These are phyloP conservation scores for Ganaspis sp. DNA, from an alignment of 1,140 invertebrate genomes.

Conservation along the genomic window DNA sequence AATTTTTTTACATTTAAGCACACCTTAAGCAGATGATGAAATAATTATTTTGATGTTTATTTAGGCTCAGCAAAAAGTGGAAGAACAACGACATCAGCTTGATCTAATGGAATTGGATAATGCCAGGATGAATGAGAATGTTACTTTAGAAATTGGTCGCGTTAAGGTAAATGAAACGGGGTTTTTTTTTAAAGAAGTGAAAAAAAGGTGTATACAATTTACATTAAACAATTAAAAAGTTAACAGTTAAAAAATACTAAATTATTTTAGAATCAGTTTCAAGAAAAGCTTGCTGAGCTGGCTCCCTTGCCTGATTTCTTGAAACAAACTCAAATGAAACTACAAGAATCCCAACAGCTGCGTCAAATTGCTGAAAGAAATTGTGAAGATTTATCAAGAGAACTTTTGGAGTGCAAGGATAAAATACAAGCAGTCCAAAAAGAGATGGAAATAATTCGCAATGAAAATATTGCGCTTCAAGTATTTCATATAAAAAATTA, in stretches of 20 bases:
- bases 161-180: too few relatives aligned
- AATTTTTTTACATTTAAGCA: too few relatives aligned
- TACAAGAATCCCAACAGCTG: slow-evolving; percentile 83
- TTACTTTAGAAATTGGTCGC: slow-evolving; percentile 84
- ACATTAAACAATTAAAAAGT: slow-evolving; percentile 36
- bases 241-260: neutral
- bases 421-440: slow-evolving; percentile 71
- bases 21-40: too few relatives aligned
- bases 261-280: slow-evolving; percentile 77
- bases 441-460: slow-evolving; percentile 60
- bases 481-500: slow-evolving; percentile 42
- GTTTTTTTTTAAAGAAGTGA: too few relatives aligned
- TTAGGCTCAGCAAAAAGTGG: slow-evolving; percentile 83
- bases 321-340: slow-evolving; percentile 83
- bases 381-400: slow-evolving; percentile 79
- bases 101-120: slow-evolving; percentile 87
- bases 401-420: slow-evolving; percentile 78
- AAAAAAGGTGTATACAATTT: too few relatives aligned
- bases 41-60: slow-evolving; percentile 33
- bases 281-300: slow-evolving; percentile 85
- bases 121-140: slow-evolving; percentile 84
- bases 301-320: slow-evolving; percentile 84
- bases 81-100: slow-evolving; percentile 83
- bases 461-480: slow-evolving; percentile 59
- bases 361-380: slow-evolving; percentile 80